Evolutionary conservation across 2,888 invertebrate genomes (phyloP), one percentile per base, ranked within the genome.

Genomic region (Drosophila neutralis): DNA sequence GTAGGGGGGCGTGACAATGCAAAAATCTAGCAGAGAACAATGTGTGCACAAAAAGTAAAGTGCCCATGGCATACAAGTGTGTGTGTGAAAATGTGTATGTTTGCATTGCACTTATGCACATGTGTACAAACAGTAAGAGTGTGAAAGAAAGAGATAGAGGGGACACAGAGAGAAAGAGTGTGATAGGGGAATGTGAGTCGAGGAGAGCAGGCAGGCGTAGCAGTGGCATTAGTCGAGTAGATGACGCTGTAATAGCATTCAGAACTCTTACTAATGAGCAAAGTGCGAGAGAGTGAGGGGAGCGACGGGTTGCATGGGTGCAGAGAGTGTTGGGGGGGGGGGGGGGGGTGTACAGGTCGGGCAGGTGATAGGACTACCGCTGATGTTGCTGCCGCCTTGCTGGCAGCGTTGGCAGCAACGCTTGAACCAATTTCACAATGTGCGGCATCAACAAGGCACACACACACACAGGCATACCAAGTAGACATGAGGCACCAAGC

Each of bases 211-310:
- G 42, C 38, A 33, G 48, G 58, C 33, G 35, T 8, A 52, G 57
- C 59, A 48, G 38, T 38, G 40, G 83, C 65, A 69, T 88, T 80
- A 88, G 89, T 80, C 69, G 89, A 82, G 89, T 90, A 80, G 90
- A 89, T 85, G 89, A 78, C 80, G 78, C 83, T 77, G 80, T 88
- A 87, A 89, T 83, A 84, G 89, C 83, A 89, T 89, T 88, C 84
- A 90, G 91, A 91, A 90, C 89, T 91, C 89, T 78, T 76, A 91
- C 91, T 91, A 91, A 91, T 91, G 91, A 91, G 91, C 89, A 83
- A 81, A 78, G 73, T 59, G 53, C 68, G 62, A 64, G 73, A 60
- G 56, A 27, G 42, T 31, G n/a, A 10, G 27, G 48, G 48, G 27
- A 56, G 51, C n/a, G 54, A 33, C 11, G 40, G 42, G 18, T 24